Percentiles rank a stretch among this genome's conserved stretches.
These are phyloP conservation scores for Micropterix aruncella DNA, from an alignment of 2,888 invertebrate genomes.

Conservation along the genomic window DNA sequence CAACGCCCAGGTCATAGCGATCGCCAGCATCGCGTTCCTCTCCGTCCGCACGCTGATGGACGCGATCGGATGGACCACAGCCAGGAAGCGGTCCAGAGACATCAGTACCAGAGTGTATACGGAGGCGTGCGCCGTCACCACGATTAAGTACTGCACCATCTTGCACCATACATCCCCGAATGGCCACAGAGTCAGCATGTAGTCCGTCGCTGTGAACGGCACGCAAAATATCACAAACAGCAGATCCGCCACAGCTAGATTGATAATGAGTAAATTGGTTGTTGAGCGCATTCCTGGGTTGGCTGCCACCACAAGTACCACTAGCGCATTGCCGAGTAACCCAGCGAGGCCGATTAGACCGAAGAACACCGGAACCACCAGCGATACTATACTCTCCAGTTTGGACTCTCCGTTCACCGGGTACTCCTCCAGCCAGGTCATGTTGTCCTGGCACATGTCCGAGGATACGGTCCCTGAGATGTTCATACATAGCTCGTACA, in stretches of 20 bases:
- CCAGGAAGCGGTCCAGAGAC: constrained; percentile 84
- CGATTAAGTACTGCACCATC: constrained; percentile 80
- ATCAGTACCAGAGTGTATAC: constrained; percentile 89
- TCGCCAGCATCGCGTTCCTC: constrained; percentile 65
- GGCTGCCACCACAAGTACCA: constrained; percentile 76
- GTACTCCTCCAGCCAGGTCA: neutral
- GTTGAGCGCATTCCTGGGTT: constrained; percentile 89
- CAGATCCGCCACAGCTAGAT: constrained; percentile 79
- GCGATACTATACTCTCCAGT: constrained; percentile 49
- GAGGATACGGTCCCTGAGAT: neutral
- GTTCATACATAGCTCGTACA: neutral
- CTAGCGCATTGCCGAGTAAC: constrained; percentile 77
- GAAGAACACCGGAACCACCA: constrained; percentile 70
- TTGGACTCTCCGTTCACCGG: neutral
- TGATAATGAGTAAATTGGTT: constrained; percentile 84
- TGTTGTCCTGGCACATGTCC: neutral
- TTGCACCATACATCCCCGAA: constrained; percentile 86
- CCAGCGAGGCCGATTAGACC: constrained; percentile 77
- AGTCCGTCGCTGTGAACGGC: constrained; percentile 86
- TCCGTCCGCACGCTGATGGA: constrained; percentile 78
- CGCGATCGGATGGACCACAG: constrained; percentile 84
- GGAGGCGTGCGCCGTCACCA: constrained; percentile 85
- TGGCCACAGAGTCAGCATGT: constrained; percentile 78
- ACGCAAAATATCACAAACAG: constrained; percentile 89
- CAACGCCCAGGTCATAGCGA: constrained; percentile 66